Conservation (phyloP, 2,113 vertebrate genomes). For the Silurus asotus region DNA sequence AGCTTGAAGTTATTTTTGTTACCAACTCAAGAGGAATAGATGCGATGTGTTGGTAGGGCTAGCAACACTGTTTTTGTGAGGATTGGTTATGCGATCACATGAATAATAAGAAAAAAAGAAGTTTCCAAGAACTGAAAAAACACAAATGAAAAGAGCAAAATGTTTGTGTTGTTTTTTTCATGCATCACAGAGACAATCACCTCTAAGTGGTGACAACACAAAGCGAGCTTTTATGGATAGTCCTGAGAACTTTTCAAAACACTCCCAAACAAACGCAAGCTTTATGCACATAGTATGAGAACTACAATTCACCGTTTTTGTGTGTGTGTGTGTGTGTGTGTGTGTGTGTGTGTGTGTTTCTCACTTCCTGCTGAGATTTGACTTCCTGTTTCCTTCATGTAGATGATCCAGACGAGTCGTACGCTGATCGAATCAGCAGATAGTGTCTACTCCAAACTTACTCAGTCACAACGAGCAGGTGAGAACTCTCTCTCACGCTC, state of each 20-base stretch:
- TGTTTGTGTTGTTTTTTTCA: not conserved
- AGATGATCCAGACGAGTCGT: slow-evolving; percentile 93
- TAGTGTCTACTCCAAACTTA: slow-evolving; percentile 81
- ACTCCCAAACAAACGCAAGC: not conserved
- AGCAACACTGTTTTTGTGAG: not conserved
- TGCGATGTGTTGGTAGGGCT: not conserved
- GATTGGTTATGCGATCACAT: not conserved
- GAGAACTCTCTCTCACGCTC: not conserved
- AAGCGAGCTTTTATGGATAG: not conserved
- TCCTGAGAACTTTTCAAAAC: not conserved
- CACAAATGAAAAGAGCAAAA: not conserved
- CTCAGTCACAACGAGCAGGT: slow-evolving; percentile 88
- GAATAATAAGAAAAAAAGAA: not conserved
- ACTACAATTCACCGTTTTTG: not conserved
- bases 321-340: slow-evolving; percentile 18
- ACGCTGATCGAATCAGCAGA: slow-evolving; percentile 88
- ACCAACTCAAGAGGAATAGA: not conserved
- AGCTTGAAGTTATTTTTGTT: not conserved
- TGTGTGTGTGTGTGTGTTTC: slow-evolving; percentile 21
- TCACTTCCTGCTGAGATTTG: slow-evolving; percentile 48
- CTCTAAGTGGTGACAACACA: not conserved
- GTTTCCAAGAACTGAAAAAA: not conserved
- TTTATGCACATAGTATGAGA: not conserved
- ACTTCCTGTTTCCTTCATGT: slow-evolving; percentile 54
- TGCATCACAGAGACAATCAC: not conserved